Base-by-base conservation (phyloP, 2,113 vertebrate species). In the Gopherus flavomarginatus region DNA sequence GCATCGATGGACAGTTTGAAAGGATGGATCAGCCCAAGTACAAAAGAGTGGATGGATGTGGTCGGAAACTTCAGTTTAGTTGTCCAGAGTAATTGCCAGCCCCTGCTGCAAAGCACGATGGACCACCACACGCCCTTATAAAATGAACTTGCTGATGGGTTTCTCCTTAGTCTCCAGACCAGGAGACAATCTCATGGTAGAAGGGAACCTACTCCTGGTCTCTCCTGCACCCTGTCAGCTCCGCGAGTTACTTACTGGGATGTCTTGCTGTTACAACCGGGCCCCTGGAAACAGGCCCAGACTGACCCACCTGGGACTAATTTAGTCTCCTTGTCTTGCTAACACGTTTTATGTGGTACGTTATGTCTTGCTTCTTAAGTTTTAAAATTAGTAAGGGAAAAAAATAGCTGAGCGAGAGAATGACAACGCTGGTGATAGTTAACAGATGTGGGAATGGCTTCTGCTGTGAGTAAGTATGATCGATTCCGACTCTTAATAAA, bases 61-160 rank as follows among this genome's bases (percentile, higher is more conserved):
- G 90, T 53, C 53, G 88, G 86, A 92, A 96, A 95, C 94, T 94
- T 90, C 77, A 65, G 90, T 95, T 93, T 72, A 91, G 57, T 90
- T 95, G 92, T 95, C 90, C 93, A 27, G 0, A 4, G 2, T 62
- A 96, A 87, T 89, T 65, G 82, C 90, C 90, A 95, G 75, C 50
- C 86, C 86, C 88, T 2, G 1, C 0, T 0, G 65, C 19, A 72
- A 92, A 87, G 92, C 88, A 86, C 69, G 1, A 6, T 88, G 82
- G 82, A 95, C 88, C 90, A 95, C 93, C 86, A 96, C 44, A 44
- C 44, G 2, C 35, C n/a, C n/a, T 72, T 38, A n/a, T 38, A 38
- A 72, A n/a, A 19, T 38, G 65, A 72, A 72, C 9, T 94, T 81
- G 50, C 27, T 1, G 38, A 2, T 4, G 82, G 72, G 79, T 38